Conservation (phyloP, 2,888 invertebrate genomes). For the Orthosia gothica region DNA sequence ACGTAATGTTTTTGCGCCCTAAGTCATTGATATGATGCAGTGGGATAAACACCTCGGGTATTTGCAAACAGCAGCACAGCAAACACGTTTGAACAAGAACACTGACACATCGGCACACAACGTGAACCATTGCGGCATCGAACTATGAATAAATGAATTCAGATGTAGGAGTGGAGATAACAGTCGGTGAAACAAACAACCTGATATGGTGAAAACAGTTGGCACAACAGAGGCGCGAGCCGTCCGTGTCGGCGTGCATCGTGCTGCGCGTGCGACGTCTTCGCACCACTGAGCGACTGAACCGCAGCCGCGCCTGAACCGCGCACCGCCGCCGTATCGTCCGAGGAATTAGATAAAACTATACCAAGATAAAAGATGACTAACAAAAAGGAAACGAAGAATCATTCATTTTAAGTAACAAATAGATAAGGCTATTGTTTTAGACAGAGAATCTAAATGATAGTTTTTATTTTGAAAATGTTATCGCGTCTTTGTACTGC, state of each 20-base stretch:
- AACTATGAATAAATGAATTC: constrained; percentile 34
- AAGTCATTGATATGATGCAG: constrained; percentile 33
- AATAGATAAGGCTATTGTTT: constrained; percentile 65
- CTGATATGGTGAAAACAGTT: constrained; percentile 74
- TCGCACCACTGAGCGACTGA: constrained; percentile 68
- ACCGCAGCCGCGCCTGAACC: constrained; percentile 53
- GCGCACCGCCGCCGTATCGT: constrained; percentile 67
- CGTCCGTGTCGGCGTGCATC: constrained; percentile 70
- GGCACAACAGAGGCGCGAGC: constrained; percentile 65
- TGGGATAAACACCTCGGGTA: constrained; percentile 25
- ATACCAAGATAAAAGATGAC: constrained; percentile 83
- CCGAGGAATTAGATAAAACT: constrained; percentile 79
- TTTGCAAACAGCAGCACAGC: constrained; percentile 41
- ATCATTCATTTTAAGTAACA: constrained; percentile 62
- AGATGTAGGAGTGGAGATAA: constrained; percentile 37
- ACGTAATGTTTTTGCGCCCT: constrained; percentile 41
- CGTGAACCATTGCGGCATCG: constrained; percentile 23
- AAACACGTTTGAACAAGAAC: constrained; percentile 31
- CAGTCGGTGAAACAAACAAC: constrained; percentile 64
- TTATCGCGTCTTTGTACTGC: not conserved
- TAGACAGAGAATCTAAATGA: not conserved
- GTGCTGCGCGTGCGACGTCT: constrained; percentile 65
- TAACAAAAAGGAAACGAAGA: constrained; percentile 75
- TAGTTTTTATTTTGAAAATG: not conserved
- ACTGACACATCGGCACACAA: constrained; percentile 39